Evolutionary conservation across 2,797 vertebrate species (phyloP).

Genomic region (Periparus ater): DNA sequence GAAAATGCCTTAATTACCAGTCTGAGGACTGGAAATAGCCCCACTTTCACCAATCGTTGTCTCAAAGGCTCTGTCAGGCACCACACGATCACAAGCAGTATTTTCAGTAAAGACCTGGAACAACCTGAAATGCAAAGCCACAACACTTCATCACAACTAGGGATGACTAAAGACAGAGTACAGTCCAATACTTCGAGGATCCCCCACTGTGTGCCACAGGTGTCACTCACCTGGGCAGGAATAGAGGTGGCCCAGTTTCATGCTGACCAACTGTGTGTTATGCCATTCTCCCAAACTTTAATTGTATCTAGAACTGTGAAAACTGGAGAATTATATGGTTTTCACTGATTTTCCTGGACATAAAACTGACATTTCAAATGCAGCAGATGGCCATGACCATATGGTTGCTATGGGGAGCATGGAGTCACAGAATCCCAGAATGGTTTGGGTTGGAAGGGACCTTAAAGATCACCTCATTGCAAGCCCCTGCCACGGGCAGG

Average conservation of each 20-base stretch:
- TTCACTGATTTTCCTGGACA: not conserved
- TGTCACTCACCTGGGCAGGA: not conserved
- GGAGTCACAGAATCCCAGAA: not conserved
- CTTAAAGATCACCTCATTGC: not conserved
- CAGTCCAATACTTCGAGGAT: not conserved
- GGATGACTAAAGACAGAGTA: not conserved
- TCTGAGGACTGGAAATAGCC: not conserved
- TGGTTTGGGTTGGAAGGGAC: not conserved
- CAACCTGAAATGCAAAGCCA: not conserved
- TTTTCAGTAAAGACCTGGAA: not conserved
- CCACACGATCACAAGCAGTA: fast-evolving
- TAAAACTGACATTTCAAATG: not conserved
- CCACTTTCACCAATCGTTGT: not conserved
- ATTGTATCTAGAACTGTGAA: not conserved
- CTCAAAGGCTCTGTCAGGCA: not conserved
- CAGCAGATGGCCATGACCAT: not conserved
- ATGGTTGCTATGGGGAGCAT: not conserved
- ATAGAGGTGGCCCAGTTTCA: not conserved
- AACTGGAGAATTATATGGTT: not conserved
- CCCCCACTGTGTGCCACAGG: fast-evolving
- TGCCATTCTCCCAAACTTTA: not conserved
- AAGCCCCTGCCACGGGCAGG: not conserved
- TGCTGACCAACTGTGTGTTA: not conserved
- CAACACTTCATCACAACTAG: not conserved
- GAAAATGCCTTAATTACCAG: not conserved